These are phyloP conservation scores for Ifrita kowaldi DNA, from an alignment of 2,113 vertebrate species.

Conservation along the genomic window DNA sequence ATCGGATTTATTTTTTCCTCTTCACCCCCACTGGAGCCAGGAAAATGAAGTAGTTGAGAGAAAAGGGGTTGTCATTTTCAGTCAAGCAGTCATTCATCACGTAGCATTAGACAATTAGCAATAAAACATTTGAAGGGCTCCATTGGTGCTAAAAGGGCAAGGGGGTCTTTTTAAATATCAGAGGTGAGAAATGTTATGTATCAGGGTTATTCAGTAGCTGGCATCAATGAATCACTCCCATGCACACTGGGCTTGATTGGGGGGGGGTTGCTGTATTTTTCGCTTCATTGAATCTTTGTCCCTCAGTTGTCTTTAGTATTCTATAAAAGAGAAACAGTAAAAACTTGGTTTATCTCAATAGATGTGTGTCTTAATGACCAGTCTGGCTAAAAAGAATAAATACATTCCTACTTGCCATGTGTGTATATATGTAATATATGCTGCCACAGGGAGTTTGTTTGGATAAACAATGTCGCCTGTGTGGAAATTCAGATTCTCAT, in stretches of 20 bases:
- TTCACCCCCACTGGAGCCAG: constrained; percentile 62
- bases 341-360: constrained; percentile 44
- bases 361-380: constrained; percentile 29
- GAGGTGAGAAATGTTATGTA: constrained; percentile 16
- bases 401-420: constrained; percentile 26
- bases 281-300: constrained; percentile 11
- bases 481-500: constrained; percentile 20
- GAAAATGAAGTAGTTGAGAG: constrained; percentile 62
- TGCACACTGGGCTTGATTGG: neutral
- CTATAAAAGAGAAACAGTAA: neutral
- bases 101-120: constrained; percentile 56
- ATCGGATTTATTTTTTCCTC: constrained; percentile 66
- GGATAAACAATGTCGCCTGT: neutral
- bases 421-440: constrained; percentile 41
- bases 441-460: constrained; percentile 39
- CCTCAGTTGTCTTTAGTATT: constrained; percentile 53
- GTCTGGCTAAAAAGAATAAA: neutral
- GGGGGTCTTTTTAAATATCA: constrained; percentile 6
- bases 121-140: constrained; percentile 51
- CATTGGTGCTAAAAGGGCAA: neutral
- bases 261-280: neutral
- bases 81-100: constrained; percentile 38
- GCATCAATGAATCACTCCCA: constrained; percentile 20
- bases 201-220: constrained; percentile 21
- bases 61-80: constrained; percentile 58